Conservation (phyloP, 2,113 vertebrate genomes). For the Anguilla japonica region DNA sequence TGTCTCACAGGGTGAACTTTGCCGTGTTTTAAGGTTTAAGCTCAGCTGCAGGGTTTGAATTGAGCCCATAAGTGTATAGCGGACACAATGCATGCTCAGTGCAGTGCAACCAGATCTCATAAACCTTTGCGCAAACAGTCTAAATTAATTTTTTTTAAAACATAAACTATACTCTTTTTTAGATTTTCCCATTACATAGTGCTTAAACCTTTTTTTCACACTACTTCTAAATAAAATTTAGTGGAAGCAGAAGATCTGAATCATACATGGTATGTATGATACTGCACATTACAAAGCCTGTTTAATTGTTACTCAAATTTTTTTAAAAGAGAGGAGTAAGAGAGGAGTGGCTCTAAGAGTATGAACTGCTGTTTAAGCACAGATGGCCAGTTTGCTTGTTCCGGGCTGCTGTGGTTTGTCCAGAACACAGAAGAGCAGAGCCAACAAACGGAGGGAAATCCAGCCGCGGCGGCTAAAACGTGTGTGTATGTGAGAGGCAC, state of each 20-base stretch:
- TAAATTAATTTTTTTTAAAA: not conserved
- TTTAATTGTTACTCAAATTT: not conserved
- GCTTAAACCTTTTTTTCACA: not conserved
- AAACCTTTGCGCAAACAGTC: not conserved
- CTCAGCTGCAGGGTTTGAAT: not conserved
- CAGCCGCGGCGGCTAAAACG: not conserved
- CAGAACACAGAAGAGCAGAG: not conserved
- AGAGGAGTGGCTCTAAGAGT: not conserved
- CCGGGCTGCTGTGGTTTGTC: not conserved
- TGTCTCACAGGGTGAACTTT: slow-evolving; percentile 25
- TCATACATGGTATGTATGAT: not conserved
- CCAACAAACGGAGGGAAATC: not conserved
- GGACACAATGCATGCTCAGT: not conserved
- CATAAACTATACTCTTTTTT: not conserved
- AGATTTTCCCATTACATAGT: not conserved
- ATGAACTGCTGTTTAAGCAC: not conserved
- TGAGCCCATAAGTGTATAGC: not conserved
- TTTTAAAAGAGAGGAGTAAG: not conserved
- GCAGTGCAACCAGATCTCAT: not conserved
- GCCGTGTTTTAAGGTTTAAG: not conserved
- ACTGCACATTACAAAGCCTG: not conserved
- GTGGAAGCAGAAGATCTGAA: not conserved
- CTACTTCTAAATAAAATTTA: not conserved
- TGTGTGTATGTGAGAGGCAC: slow-evolving; percentile 16
- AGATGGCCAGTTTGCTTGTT: slow-evolving; percentile 6